phyloP scores from a whole-genome alignment of 2,888 invertebrate genomes.

The Caenorhabditis sulstoni region DNA sequence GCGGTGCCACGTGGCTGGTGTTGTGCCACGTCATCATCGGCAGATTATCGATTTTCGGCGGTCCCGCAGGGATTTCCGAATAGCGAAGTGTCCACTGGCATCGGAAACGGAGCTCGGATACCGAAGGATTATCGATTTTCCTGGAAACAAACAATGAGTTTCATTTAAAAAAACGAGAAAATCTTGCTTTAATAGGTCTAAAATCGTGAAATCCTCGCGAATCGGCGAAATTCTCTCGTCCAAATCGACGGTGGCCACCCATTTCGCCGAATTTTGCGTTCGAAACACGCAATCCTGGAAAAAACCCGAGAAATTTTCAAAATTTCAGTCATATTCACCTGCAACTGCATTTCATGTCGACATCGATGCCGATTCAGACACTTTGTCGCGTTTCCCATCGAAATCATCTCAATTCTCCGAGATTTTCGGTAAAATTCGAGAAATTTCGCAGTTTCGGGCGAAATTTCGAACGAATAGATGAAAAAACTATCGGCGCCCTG shows the following conservation, averaged over 20 bases:
- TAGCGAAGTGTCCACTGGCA: conserved; percentile 66
- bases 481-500: conserved; percentile 62
- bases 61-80: conserved; percentile 50
- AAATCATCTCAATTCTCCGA: conserved; percentile 26
- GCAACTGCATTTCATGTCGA: conserved; percentile 67
- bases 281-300: conserved; percentile 63
- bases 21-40: conserved; percentile 65
- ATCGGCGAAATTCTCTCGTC: conserved; percentile 62
- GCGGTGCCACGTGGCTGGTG: conserved; percentile 66
- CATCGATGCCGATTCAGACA: conserved; percentile 65
- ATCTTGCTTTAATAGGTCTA: conserved; percentile 32
- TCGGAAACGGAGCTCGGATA: conserved; percentile 58
- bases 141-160: conserved; percentile 11
- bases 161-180: background rate
- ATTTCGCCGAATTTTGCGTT: conserved; percentile 20
- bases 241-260: conserved; percentile 62
- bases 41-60: conserved; percentile 17
- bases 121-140: background rate
- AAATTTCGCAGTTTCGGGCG: conserved; percentile 32
- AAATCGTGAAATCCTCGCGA: conserved; percentile 13
- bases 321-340: conserved; percentile 32
- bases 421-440: conserved; percentile 38
- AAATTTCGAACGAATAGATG: conserved; percentile 43
- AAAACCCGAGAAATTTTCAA: no score
- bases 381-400: conserved; percentile 54